Evolutionary conservation across 2,113 vertebrate species (phyloP).

Genomic region (Ameiurus melas): DNA sequence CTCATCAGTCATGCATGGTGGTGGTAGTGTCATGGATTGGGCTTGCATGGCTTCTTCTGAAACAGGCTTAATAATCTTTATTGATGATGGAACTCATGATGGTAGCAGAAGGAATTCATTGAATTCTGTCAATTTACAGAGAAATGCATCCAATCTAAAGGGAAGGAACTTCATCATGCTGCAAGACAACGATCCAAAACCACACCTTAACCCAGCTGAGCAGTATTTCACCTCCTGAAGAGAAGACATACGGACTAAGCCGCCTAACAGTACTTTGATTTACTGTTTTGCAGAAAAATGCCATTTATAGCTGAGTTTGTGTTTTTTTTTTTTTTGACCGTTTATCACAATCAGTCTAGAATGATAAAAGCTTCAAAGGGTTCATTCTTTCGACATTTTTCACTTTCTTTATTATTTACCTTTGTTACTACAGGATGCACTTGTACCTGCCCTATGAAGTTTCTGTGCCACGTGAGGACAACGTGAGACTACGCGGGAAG

Average conservation of each 20-base stretch:
- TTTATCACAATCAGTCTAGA: background rate
- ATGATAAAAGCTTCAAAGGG: background rate
- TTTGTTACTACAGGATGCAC: background rate
- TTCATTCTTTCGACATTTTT: background rate
- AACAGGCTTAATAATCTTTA: too few species aligned
- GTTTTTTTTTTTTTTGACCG: background rate
- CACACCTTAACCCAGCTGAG: background rate
- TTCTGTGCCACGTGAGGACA: too few species aligned
- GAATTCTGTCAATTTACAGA: background rate
- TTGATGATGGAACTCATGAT: background rate
- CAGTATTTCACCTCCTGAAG: background rate
- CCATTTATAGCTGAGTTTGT: background rate
- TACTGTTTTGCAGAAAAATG: background rate
- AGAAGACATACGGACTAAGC: too few species aligned
- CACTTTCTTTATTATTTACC: background rate
- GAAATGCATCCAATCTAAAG: background rate
- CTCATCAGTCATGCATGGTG: background rate
- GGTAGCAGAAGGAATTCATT: background rate
- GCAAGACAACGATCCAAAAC: background rate
- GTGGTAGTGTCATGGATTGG: background rate
- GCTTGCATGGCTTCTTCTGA: background rate
- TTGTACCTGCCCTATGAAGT: background rate
- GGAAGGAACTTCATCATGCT: background rate
- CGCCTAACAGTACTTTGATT: background rate
- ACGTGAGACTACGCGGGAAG: background rate